Evolutionary conservation across 35 echinoderm and acorn worm species (phyloP).

Genomic region (Apostichopus japonicus): DNA sequence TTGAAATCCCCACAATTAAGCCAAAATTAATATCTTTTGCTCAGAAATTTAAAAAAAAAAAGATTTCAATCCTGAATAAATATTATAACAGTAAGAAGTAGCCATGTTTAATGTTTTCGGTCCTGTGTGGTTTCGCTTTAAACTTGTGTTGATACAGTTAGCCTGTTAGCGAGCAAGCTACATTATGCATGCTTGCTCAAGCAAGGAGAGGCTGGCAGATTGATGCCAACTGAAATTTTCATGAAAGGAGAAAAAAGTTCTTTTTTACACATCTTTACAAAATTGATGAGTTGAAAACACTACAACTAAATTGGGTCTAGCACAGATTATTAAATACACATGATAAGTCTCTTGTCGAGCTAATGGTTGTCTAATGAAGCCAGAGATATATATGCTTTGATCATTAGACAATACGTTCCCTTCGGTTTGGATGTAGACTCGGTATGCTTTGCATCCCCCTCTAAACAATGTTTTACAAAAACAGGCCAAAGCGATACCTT

Average conservation of each 20-base stretch:
- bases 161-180: not conserved
- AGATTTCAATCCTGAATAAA: no score
- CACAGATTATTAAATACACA: slow-evolving; percentile 3
- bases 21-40: no score
- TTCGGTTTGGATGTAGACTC: no score
- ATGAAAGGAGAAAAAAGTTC: slow-evolving; percentile 28
- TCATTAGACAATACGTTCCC: no score
- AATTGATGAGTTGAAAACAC: slow-evolving; percentile 10
- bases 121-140: not conserved
- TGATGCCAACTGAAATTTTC: slow-evolving; percentile 40
- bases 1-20: no score
- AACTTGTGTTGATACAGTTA: slow-evolving; percentile 7
- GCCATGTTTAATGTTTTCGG: not conserved
- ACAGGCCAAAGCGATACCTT: no score
- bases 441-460: no score
- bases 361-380: not conserved
- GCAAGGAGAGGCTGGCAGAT: slow-evolving; percentile 35
- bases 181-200: slow-evolving; percentile 47
- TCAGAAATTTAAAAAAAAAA: no score
- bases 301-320: slow-evolving; percentile 33
- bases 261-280: slow-evolving; percentile 20
- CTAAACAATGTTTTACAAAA: no score
- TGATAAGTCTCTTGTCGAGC: not conserved
- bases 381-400: not conserved
- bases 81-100: no score